A percentile compares a stretch with the other conserved stretches of the same genome.
These are phyloP conservation scores for Cephus pulcher DNA, from an alignment of 2,888 invertebrate species.

Conservation along the genomic window DNA sequence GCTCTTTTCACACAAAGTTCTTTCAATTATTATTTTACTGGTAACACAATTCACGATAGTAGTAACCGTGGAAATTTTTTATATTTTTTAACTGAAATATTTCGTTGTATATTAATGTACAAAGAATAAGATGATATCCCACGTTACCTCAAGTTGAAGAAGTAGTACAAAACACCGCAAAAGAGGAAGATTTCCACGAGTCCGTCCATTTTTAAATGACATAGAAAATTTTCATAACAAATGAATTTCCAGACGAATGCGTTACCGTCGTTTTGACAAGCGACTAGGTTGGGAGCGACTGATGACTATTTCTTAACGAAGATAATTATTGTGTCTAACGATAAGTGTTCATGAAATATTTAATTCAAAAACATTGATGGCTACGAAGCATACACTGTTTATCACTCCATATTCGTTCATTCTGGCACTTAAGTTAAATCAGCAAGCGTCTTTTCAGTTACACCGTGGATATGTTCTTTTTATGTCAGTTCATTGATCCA, in stretches of 20 bases:
- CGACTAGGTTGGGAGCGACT: neutral
- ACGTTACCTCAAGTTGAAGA: conserved; percentile 72
- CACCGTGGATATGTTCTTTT: neutral
- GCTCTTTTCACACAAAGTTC: neutral
- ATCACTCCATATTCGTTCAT: neutral
- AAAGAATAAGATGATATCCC: neutral
- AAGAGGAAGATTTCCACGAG: conserved; percentile 73
- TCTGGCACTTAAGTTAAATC: neutral
- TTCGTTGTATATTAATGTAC: neutral
- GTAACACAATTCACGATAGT: neutral
- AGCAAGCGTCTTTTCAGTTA: neutral
- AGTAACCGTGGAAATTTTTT: neutral
- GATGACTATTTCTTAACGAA: neutral
- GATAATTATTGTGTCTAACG: neutral
- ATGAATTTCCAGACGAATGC: neutral
- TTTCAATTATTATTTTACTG: neutral
- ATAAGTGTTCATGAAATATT: neutral
- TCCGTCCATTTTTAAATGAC: conserved; percentile 66
- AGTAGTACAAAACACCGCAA: conserved; percentile 73
- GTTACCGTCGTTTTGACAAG: neutral
- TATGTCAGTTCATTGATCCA: neutral
- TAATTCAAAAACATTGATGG: neutral
- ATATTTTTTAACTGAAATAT: neutral
- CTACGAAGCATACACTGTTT: neutral
- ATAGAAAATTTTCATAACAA: neutral